Percentiles rank a stretch among this genome's conserved stretches.
phyloP scores from a whole-genome alignment of 2,888 invertebrate genomes.

The Lasiommata megera region DNA sequence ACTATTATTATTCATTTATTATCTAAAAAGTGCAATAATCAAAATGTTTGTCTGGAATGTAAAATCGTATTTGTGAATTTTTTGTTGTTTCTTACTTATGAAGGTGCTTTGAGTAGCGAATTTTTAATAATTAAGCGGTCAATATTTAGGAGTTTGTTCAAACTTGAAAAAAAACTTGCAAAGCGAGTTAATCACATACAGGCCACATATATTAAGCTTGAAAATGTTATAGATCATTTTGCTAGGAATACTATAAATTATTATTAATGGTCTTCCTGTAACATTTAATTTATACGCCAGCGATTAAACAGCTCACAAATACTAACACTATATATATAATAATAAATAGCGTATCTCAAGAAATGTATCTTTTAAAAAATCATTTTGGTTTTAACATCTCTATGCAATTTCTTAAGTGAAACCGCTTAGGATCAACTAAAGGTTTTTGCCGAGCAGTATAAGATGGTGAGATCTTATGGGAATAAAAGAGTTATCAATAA shows the following conservation, averaged over 20 bases:
- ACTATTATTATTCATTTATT: too few relatives aligned
- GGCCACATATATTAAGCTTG: conserved; percentile 3
- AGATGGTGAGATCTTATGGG: conserved; percentile 64
- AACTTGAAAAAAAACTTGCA: too few relatives aligned
- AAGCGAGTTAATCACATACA: background rate
- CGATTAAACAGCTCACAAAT: too few relatives aligned
- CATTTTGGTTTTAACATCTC: conserved; percentile 55
- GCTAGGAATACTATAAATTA: conserved; percentile 36
- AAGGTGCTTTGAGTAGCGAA: too few relatives aligned
- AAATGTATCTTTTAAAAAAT: too few relatives aligned
- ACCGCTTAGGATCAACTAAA: conserved; percentile 65
- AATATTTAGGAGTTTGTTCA: too few relatives aligned
- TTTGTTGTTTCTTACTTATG: too few relatives aligned
- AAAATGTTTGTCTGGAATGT: too few relatives aligned
- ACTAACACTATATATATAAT: conserved; percentile 67
- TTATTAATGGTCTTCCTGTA: conserved; percentile 54
- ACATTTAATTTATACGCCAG: conserved; percentile 66
- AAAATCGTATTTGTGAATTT: too few relatives aligned
- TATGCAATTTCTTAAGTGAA: conserved; percentile 49
- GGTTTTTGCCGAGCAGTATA: conserved; percentile 63
- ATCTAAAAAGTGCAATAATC: too few relatives aligned
- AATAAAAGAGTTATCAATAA: conserved; percentile 75
- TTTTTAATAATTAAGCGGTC: too few relatives aligned
- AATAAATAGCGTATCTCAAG: conserved; percentile 64
- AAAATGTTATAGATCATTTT: conserved; percentile 21